Conservation (phyloP, 2,888 invertebrate genomes). For the Dicranocentrus wangi region DNA sequence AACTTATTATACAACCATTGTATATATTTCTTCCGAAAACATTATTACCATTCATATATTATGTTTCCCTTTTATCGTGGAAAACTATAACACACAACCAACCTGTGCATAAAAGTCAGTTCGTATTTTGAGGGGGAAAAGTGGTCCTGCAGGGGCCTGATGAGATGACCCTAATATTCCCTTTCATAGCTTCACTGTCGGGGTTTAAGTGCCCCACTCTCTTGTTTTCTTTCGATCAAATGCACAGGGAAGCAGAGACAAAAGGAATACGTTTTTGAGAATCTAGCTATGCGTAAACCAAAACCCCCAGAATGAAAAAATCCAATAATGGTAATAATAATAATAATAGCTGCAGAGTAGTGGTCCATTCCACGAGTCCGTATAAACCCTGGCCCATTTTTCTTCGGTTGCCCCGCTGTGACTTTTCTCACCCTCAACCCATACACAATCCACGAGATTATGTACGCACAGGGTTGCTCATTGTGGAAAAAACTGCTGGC, state of each 20-base stretch:
- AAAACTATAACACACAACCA: conserved; percentile 4
- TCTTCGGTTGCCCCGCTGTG: conserved; percentile 59
- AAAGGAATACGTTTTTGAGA: neutral
- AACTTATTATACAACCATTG: too few relatives aligned
- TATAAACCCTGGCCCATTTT: conserved; percentile 16
- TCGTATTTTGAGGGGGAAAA: conserved; percentile 16
- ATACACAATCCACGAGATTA: conserved; percentile 32
- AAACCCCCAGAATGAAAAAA: conserved; percentile 12
- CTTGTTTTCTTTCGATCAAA: conserved; percentile 38
- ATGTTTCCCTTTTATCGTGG: neutral
- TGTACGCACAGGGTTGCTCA: too few relatives aligned
- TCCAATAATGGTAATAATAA: neutral
- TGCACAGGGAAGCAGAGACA: conserved; percentile 21
- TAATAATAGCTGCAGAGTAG: conserved; percentile 5
- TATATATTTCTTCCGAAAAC: neutral
- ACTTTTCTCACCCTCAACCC: conserved; percentile 59
- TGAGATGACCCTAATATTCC: conserved; percentile 59
- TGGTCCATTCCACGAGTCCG: neutral
- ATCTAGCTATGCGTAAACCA: neutral
- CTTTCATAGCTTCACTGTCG: conserved; percentile 49
- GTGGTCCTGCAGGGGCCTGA: conserved; percentile 44
- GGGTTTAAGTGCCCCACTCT: conserved; percentile 60
- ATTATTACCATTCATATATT: neutral
- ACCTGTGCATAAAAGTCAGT: neutral
- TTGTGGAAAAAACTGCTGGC: neutral